phyloP scores from a whole-genome alignment of 2,797 vertebrate genomes.

The Bufotes viridis region DNA sequence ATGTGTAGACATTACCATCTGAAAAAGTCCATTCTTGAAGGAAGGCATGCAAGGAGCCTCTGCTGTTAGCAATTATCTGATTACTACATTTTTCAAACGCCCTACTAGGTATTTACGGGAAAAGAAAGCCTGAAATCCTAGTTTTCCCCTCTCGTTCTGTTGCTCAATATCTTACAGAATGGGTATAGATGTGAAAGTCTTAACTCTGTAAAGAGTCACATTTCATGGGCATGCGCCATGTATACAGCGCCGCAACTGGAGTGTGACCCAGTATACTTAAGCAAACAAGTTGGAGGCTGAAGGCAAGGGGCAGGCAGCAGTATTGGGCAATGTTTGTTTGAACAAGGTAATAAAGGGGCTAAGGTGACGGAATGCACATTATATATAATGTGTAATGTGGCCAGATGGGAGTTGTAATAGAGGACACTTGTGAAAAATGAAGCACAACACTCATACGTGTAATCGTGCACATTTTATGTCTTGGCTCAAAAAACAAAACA shows the following conservation, averaged over 20 bases:
- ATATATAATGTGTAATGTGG: slow-evolving; percentile 36
- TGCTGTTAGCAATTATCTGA: slow-evolving; percentile 78
- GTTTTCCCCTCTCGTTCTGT: background rate
- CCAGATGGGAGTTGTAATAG: slow-evolving; percentile 25
- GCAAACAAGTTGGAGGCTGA: slow-evolving; percentile 29
- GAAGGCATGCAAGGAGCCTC: slow-evolving; percentile 59
- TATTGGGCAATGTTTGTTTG: slow-evolving; percentile 40
- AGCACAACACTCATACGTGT: background rate
- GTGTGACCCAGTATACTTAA: slow-evolving; percentile 42
- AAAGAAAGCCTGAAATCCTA: slow-evolving; percentile 9
- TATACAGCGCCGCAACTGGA: slow-evolving; percentile 1
- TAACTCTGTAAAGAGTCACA: slow-evolving; percentile 17
- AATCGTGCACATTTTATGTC: background rate
- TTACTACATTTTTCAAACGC: slow-evolving; percentile 67
- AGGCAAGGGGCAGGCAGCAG: slow-evolving; percentile 1
- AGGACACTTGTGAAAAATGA: slow-evolving; percentile 15
- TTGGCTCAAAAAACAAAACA: slow-evolving; percentile 13
- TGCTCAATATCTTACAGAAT: slow-evolving; percentile 28
- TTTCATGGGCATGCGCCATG: slow-evolving; percentile 6
- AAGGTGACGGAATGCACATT: slow-evolving; percentile 40
- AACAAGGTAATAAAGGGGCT: slow-evolving; percentile 27
- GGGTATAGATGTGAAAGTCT: background rate
- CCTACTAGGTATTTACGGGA: slow-evolving; percentile 35
- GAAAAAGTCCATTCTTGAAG: slow-evolving; percentile 15
- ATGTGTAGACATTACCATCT: slow-evolving; percentile 6